These are phyloP conservation scores for Sphaeramia orbicularis DNA, from an alignment of 2,797 vertebrate species.

Conservation along the genomic window DNA sequence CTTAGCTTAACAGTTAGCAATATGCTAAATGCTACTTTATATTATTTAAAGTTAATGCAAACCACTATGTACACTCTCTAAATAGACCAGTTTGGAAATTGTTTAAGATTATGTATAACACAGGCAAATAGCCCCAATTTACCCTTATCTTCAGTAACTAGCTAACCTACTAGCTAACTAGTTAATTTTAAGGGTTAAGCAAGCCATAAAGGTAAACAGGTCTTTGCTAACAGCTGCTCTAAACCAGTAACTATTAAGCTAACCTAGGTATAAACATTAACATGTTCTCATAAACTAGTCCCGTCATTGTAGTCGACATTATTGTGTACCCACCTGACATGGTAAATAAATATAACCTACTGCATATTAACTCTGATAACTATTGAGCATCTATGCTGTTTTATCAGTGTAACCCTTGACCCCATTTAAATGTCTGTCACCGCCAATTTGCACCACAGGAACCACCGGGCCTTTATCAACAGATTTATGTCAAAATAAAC, in stretches of 20 bases:
- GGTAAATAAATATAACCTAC: too few relatives aligned
- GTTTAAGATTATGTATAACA: background rate
- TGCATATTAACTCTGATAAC: too few relatives aligned
- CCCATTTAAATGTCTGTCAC: too few relatives aligned
- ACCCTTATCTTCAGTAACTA: background rate
- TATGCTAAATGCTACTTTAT: background rate
- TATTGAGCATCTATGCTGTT: too few relatives aligned
- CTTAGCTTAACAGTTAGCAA: background rate
- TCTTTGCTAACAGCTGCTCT: constrained; percentile 27
- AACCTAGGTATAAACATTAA: background rate
- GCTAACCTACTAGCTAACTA: background rate
- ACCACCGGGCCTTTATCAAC: too few relatives aligned
- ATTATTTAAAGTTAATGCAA: background rate
- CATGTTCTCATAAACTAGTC: background rate
- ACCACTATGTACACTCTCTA: background rate
- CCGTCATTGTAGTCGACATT: too few relatives aligned
- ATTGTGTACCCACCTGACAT: too few relatives aligned
- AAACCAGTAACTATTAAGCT: constrained; percentile 20
- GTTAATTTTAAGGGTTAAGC: background rate
- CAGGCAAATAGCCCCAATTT: background rate
- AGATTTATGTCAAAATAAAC: too few relatives aligned
- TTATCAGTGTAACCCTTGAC: too few relatives aligned
- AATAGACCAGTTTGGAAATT: background rate
- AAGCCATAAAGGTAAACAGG: background rate
- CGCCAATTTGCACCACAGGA: too few relatives aligned